A percentile compares a stretch with the other conserved stretches of the same genome.
These are phyloP conservation scores for Danio choprae DNA, from an alignment of 2,797 vertebrate genomes.

Conservation along the genomic window DNA sequence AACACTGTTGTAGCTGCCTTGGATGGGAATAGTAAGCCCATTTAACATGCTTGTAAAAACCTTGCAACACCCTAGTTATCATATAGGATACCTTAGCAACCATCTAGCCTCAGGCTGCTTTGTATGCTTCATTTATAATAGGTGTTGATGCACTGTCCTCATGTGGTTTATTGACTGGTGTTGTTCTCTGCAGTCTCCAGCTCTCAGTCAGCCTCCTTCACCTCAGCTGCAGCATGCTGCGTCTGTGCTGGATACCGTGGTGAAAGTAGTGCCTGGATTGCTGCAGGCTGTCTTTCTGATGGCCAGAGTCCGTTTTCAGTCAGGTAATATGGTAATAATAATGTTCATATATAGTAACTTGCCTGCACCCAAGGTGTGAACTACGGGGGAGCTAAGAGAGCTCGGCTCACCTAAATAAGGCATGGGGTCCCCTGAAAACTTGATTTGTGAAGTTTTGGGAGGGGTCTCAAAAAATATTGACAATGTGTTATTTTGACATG, in stretches of 20 bases:
- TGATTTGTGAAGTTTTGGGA: no score
- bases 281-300: conserved; percentile 87
- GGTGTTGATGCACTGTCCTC: neutral
- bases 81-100: neutral
- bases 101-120: neutral
- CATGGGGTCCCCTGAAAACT: no score
- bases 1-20: no score
- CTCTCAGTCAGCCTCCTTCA: conserved; percentile 82
- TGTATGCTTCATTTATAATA: neutral
- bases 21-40: neutral
- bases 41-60: neutral
- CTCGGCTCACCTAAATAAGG: no score
- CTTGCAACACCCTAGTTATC: neutral
- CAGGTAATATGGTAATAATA: no score
- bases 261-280: conserved; percentile 91
- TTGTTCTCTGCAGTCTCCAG: conserved; percentile 79
- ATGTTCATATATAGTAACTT: no score
- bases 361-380: no score
- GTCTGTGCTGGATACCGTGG: conserved; percentile 89
- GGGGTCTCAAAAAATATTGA: no score
- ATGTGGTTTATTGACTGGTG: neutral
- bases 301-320: conserved; percentile 92
- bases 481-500: no score
- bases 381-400: no score
- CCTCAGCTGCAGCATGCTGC: conserved; percentile 87